phyloP scores from a whole-genome alignment of 2,113 vertebrate species.

The Dolichallabes microphthalmus region DNA sequence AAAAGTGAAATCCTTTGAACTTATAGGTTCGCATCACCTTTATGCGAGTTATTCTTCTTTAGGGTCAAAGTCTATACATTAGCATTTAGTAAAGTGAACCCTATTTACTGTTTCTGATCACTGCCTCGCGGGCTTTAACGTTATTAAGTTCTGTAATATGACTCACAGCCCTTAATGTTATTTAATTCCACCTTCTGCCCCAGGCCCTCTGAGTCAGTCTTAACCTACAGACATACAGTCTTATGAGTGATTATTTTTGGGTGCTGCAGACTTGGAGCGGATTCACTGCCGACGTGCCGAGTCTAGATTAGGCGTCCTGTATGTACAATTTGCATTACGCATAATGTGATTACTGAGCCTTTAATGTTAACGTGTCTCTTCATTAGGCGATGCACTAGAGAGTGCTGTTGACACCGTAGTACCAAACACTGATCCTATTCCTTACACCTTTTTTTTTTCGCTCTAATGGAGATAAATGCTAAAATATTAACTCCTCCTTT shows the following conservation, averaged over 20 bases:
- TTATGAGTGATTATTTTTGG: conserved; percentile 13
- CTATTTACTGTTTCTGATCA: conserved; percentile 27
- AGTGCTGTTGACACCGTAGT: background rate
- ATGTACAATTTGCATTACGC: background rate
- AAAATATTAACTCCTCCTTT: conserved; percentile 3
- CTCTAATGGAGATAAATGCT: background rate
- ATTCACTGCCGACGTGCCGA: conserved; percentile 25
- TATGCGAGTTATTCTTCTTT: conserved; percentile 7
- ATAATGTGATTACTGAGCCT: background rate
- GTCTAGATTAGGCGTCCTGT: background rate
- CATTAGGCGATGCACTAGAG: background rate
- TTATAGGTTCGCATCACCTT: background rate
- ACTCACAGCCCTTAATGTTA: conserved; percentile 16
- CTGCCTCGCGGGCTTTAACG: background rate
- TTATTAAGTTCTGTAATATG: conserved; percentile 33
- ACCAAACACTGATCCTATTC: background rate
- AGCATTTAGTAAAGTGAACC: conserved; percentile 22
- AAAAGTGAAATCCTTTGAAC: background rate
- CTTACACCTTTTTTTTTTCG: background rate
- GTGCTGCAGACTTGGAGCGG: conserved; percentile 6
- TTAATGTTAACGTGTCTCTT: background rate
- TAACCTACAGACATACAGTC: conserved; percentile 21
- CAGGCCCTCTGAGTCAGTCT: background rate
- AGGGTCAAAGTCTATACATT: conserved; percentile 28
- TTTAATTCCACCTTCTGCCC: conserved; percentile 10